Base-by-base conservation (phyloP, 2,888 invertebrate species). In the Calliphora vomitoria region DNA sequence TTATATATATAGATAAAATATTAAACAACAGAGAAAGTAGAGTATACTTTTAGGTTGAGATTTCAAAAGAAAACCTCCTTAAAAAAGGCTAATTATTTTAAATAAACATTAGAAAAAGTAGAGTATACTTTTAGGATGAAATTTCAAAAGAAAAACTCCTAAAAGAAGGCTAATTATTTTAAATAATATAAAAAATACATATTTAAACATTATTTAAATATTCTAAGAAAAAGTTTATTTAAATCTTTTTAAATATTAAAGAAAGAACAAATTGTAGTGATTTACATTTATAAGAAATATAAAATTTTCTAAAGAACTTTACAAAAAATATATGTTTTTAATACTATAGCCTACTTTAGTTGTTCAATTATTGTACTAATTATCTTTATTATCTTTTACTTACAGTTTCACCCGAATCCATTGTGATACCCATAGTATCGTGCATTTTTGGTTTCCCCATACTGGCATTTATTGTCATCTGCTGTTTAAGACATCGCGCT, bases 371-470 rank as follows among this genome's bases (percentile, higher is more conserved):
- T 6, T 35, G 5, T 35, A 6, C 4, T 35, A 6, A 35, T 6
- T 44, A 44, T 25, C 64, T 72, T 41, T 50, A 66, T 86, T 31
- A 81, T 41, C 82, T n/a, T 50, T 18, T 87, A 82, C 58, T 95
- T 95, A 38, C 95, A 98, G 98, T 98, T 89, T 96, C 97, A 71
- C 97, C 97, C 75, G 97, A 98, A 94, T 97, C 97, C 79, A 97
- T 98, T 90, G 97, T 98, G 78, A 96, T 98, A 89, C 97, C 98
- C 62, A 98, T 98, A 90, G 96, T 98, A 74, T 97, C 98, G 81
- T 97, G 98, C 93, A 98, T 98, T 92, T 95, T 98, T 91, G 98
- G 98, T 84, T 98, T 98, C 92, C 98, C 98, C 55, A 94, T 98
- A 89, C 94, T 98, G 92, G 98, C 98, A 4, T 95, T 98, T 85